These are phyloP conservation scores for Phylloscopus trochiloides DNA, from an alignment of 2,113 vertebrate genomes.

Conservation along the genomic window DNA sequence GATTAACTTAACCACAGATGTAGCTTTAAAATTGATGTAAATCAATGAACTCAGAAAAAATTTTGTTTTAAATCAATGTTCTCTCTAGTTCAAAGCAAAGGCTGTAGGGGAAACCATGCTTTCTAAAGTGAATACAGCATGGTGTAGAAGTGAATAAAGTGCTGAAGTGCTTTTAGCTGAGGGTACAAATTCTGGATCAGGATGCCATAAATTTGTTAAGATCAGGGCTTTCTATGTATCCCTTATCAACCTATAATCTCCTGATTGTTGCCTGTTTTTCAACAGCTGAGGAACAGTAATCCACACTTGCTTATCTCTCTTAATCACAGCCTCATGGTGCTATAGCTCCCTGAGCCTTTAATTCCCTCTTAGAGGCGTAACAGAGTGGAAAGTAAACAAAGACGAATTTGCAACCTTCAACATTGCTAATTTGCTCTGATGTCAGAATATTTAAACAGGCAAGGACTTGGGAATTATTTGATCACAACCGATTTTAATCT, in stretches of 20 bases:
- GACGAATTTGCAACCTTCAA: constrained; percentile 79
- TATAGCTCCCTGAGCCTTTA: constrained; percentile 79
- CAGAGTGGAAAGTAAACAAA: constrained; percentile 85
- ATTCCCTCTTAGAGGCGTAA: constrained; percentile 80
- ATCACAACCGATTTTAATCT: constrained; percentile 78
- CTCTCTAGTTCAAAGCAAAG: neutral
- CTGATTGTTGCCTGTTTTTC: constrained; percentile 77
- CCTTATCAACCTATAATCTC: constrained; percentile 78
- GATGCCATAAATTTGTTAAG: constrained; percentile 59
- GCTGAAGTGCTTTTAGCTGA: neutral
- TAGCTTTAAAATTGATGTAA: neutral
- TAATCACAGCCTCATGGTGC: constrained; percentile 78
- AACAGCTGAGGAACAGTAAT: constrained; percentile 79
- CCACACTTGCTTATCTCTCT: constrained; percentile 79
- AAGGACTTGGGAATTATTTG: constrained; percentile 78
- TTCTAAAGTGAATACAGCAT: neutral
- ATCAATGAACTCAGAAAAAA: neutral
- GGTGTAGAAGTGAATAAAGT: neutral
- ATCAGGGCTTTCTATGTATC: constrained; percentile 71
- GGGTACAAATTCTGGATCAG: constrained; percentile 14
- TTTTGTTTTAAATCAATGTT: neutral
- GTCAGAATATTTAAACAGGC: constrained; percentile 82
- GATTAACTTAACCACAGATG: neutral
- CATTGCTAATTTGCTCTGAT: constrained; percentile 84
- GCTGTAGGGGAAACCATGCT: neutral